Evolutionary conservation across 1,140 invertebrate genomes (phyloP).

Genomic region (Scylla paramamosain): DNA sequence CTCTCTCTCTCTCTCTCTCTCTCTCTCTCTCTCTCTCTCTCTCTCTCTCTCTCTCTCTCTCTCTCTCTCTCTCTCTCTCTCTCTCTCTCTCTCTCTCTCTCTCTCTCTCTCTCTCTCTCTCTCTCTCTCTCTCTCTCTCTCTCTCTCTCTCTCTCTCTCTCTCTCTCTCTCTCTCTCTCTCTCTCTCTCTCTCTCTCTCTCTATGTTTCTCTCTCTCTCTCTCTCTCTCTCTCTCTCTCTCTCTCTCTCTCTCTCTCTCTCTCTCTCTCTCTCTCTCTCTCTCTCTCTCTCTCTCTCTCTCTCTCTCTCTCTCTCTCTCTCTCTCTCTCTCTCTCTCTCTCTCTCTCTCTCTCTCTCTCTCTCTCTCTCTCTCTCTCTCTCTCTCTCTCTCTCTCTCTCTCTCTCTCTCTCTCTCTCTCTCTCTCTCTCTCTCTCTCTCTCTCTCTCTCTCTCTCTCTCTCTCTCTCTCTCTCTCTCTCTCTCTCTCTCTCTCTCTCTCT

Average conservation of each 20-base stretch:
- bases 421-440: conserved; percentile 37
- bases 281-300: conserved; percentile 37
- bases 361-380: conserved; percentile 33
- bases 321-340: conserved; percentile 38
- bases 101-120: conserved; percentile 37
- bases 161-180: background rate
- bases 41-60: conserved; percentile 36
- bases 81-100: background rate
- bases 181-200: conserved; percentile 36
- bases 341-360: conserved; percentile 30
- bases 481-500: no score
- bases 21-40: background rate
- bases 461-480: no score
- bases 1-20: conserved; percentile 36
- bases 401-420: conserved; percentile 31
- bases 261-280: conserved; percentile 31
- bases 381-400: background rate
- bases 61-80: conserved; percentile 31
- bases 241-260: background rate
- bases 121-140: conserved; percentile 27
- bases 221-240: conserved; percentile 33
- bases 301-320: background rate
- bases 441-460: background rate
- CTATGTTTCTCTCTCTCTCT: conserved; percentile 25
- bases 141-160: conserved; percentile 36